Base-by-base conservation (phyloP, 2,888 invertebrate species). In the Drosophila algonquin region DNA sequence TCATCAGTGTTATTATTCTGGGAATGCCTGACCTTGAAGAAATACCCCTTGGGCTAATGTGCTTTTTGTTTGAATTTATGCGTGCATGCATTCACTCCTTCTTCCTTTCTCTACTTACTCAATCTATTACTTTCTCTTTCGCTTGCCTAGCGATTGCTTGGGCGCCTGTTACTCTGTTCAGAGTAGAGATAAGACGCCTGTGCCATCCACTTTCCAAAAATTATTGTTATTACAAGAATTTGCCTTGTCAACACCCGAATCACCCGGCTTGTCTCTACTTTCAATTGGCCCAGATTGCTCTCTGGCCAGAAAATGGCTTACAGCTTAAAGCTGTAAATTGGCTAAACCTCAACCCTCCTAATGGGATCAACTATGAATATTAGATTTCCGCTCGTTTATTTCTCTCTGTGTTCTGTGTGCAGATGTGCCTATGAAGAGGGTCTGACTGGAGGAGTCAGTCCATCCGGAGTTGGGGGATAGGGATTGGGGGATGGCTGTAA, bases 21-120 rank as follows among this genome's bases (percentile, higher is more conserved):
- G 30, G 30, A 30, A 7, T 30, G 30, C 30, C 30, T 30, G 30
- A 8, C 30, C 30, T 30, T 30, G 8, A 8, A 30, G 2, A 30
- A 12, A 12, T 35, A 12, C 12, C 10, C 35, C 4, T 12, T 35
- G 35, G 35, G 1, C 12, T 35, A 35, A 35, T 86, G 83, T 76
- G 83, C 81, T 81, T 79, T 73, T 81, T 86, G 83, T 83, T 81
- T 86, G 81, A 77, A 82, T 84, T 86, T 81, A 86, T 83, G 86
- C 75, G 76, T 77, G 69, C 64, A 70, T 56, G 40, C 12, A 18
- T 44, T 32, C 5, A 18, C 16, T 27, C 10, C 53, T 3, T 8
- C 24, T 47, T 35, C 45, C 30, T 5, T 16, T 16, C 16, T 16
- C 52, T 35, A 40, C 16, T n/a, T 21, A 21, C 21, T 32, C 24